These are phyloP conservation scores for Synanthedon andrenaeformis DNA, from an alignment of 2,888 invertebrate genomes.

Conservation along the genomic window DNA sequence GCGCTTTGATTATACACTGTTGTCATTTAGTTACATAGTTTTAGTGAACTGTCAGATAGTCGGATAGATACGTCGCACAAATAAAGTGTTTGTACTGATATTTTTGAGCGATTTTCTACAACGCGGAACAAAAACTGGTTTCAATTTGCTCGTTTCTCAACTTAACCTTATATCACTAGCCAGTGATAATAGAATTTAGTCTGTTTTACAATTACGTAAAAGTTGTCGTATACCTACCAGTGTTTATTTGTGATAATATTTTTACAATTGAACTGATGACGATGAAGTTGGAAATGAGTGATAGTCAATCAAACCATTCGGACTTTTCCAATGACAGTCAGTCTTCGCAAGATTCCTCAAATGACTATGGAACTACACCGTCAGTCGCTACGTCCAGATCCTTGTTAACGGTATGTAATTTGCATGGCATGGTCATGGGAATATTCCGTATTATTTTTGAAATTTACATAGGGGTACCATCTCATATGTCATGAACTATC, in stretches of 20 bases:
- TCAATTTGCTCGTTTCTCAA: constrained; percentile 9
- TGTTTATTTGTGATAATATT: constrained; percentile 17
- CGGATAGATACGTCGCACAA: constrained; percentile 18
- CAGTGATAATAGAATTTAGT: constrained; percentile 4
- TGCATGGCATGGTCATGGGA: too few relatives aligned
- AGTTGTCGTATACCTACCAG: constrained; percentile 2
- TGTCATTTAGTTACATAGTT: constrained; percentile 39
- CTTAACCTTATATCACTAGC: constrained; percentile 17
- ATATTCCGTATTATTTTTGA: too few relatives aligned
- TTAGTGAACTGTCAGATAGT: constrained; percentile 48
- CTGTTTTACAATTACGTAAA: constrained; percentile 32
- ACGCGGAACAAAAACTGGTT: constrained; percentile 20
- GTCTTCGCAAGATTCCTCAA: constrained; percentile 68
- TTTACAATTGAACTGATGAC: constrained; percentile 40
- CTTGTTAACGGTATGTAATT: constrained; percentile 43
- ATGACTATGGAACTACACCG: constrained; percentile 50
- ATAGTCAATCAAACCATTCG: constrained; percentile 72
- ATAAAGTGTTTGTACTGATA: constrained; percentile 6
- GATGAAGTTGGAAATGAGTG: constrained; percentile 74
- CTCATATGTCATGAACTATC: too few relatives aligned
- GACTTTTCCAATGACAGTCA: constrained; percentile 73
- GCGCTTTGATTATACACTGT: constrained; percentile 21
- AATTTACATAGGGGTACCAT: too few relatives aligned
- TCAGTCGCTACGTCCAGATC: constrained; percentile 45
- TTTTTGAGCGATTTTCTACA: constrained; percentile 8